A percentile compares a stretch with the other conserved stretches of the same genome.
Conservation (phyloP, 2,113 vertebrate genomes). For the Thomomys bottae region DNA sequence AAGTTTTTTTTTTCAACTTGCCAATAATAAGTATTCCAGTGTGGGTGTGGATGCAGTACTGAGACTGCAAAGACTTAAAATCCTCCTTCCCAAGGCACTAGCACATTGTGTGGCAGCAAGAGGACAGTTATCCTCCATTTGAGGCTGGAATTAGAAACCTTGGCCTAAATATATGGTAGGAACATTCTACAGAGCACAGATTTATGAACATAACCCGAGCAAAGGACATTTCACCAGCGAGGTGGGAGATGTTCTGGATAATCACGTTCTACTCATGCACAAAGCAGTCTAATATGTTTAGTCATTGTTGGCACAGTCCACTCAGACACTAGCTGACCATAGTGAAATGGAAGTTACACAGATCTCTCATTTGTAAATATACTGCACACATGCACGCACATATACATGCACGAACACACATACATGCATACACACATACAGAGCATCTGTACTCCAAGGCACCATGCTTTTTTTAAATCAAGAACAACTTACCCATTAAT, state of each 20-base stretch:
- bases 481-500: too few species aligned
- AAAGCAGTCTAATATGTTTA: background rate
- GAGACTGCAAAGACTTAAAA: background rate
- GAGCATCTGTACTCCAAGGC: too few species aligned
- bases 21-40: background rate
- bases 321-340: too few species aligned
- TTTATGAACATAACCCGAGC: background rate
- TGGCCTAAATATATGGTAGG: background rate
- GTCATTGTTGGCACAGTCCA: too few species aligned
- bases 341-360: too few species aligned
- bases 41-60: background rate
- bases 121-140: background rate
- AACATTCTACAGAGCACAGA: background rate
- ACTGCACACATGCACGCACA: too few species aligned
- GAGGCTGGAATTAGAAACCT: constrained; percentile 21
- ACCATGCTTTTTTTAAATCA: too few species aligned
- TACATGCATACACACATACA: too few species aligned
- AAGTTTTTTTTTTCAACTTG: constrained; percentile 66
- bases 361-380: too few species aligned
- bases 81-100: background rate
- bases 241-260: background rate
- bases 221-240: background rate
- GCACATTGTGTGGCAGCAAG: background rate
- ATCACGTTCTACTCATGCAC: background rate
- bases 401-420: too few species aligned